These are phyloP conservation scores for Polyploca ridens DNA, from an alignment of 2,888 invertebrate species.

Conservation along the genomic window DNA sequence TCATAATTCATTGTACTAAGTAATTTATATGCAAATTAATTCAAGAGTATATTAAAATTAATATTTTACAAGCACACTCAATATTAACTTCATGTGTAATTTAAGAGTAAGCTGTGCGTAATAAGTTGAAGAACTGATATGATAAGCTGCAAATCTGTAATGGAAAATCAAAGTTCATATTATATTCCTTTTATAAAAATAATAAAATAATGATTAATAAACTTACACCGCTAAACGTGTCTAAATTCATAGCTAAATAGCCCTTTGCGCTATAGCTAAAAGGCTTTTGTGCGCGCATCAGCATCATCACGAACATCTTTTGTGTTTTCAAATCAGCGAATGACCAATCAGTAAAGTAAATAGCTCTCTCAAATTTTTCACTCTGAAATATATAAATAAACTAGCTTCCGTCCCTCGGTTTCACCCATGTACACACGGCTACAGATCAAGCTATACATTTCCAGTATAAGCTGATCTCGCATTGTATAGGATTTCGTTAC, in stretches of 20 bases:
- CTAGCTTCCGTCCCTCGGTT: too few species aligned
- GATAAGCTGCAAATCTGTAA: constrained; percentile 76
- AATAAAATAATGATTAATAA: not conserved
- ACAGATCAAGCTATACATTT: too few species aligned
- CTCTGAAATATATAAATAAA: constrained; percentile 53
- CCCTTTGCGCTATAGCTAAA: constrained; percentile 67
- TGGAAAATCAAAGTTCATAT: constrained; percentile 18
- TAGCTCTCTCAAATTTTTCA: constrained; percentile 50
- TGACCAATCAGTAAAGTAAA: constrained; percentile 67
- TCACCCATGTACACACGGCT: too few species aligned
- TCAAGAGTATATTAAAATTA: too few species aligned
- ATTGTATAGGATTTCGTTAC: too few species aligned
- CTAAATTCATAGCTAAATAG: constrained; percentile 66
- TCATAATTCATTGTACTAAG: constrained; percentile 23
- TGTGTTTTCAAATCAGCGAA: constrained; percentile 58
- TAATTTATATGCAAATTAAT: too few species aligned
- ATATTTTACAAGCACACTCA: too few species aligned
- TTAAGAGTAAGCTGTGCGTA: constrained; percentile 58
- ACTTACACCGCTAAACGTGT: constrained; percentile 68
- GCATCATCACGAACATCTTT: constrained; percentile 57
- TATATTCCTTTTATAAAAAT: not conserved
- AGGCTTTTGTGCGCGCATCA: constrained; percentile 66
- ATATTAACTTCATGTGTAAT: not conserved
- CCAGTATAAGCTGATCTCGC: too few species aligned
- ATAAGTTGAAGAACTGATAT: constrained; percentile 70